Conservation (phyloP, 2,113 vertebrate genomes). For the Gobiocypris rarus region DNA sequence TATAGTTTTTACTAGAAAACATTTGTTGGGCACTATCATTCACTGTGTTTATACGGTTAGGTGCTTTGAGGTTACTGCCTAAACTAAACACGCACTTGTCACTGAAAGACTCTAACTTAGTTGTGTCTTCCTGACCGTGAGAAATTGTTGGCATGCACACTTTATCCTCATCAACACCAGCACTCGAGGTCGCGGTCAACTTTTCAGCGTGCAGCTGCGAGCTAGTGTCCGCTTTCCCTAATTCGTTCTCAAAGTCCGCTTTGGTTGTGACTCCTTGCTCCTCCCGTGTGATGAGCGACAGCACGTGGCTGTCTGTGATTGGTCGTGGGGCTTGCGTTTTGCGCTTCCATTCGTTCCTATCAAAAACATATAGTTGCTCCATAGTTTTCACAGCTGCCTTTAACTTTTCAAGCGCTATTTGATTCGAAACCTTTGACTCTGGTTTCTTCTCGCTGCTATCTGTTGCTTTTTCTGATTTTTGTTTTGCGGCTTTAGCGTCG, state of each 20-base stretch:
- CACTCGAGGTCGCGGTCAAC: conserved; percentile 13
- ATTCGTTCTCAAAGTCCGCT: conserved; percentile 56
- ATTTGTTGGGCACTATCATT: conserved; percentile 27
- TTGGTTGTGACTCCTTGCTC: conserved; percentile 61
- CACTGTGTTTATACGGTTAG: not conserved
- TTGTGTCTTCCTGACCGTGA: conserved; percentile 18
- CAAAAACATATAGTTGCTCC: conserved; percentile 94
- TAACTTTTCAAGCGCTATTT: conserved; percentile 90
- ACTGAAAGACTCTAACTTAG: conserved; percentile 64
- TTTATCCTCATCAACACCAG: conserved; percentile 29
- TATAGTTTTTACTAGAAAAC: conserved; percentile 44
- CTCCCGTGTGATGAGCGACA: conserved; percentile 86
- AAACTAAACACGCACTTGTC: conserved; percentile 69
- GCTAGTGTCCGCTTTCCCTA: conserved; percentile 25
- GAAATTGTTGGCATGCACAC: conserved; percentile 25
- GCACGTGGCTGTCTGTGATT: conserved; percentile 86
- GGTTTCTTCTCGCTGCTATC: conserved; percentile 72
- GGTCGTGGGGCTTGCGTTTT: conserved; percentile 82
- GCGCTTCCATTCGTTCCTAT: conserved; percentile 93
- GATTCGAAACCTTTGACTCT: conserved; percentile 71
- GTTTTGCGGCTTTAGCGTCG: conserved; percentile 78
- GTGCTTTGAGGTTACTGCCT: conserved; percentile 65
- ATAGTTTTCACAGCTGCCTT: conserved; percentile 94
- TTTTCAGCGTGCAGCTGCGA: not conserved
- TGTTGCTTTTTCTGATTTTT: conserved; percentile 76